Evolutionary conservation across 2,797 vertebrate genomes (phyloP).

Genomic region (Enteromius paludinosus): DNA sequence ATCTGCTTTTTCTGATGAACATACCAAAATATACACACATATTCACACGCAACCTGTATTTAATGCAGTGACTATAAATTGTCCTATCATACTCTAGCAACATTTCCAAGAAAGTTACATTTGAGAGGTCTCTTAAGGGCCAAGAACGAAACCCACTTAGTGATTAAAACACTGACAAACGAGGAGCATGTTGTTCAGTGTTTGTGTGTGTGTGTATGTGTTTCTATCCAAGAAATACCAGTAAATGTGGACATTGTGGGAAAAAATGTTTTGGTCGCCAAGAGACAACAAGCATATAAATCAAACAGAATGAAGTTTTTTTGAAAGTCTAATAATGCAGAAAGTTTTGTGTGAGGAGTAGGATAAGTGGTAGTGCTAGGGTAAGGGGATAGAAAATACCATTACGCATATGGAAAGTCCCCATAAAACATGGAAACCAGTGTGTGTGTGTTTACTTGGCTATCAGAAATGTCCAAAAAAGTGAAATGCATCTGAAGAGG

Average conservation of each 20-base stretch:
- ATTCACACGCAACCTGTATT: neutral
- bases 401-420: neutral
- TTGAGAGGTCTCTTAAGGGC: neutral
- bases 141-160: neutral
- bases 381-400: neutral
- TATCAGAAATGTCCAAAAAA: neutral
- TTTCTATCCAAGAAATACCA: neutral
- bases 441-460: neutral
- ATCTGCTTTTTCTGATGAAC: slow-evolving; percentile 32
- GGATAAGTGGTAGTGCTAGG: neutral
- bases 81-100: neutral
- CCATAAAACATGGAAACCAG: neutral
- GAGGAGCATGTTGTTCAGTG: neutral
- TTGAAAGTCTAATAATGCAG: neutral
- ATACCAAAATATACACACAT: neutral
- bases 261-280: neutral
- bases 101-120: slow-evolving; percentile 19
- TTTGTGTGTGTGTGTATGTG: neutral
- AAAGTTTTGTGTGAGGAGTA: neutral
- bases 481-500: neutral
- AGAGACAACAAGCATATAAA: neutral
- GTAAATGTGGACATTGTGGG: neutral
- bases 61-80: slow-evolving; percentile 2
- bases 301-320: neutral
- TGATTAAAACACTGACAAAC: slow-evolving; percentile 18